Base-by-base conservation (phyloP, 2,888 invertebrate genomes). In the Yponomeuta cagnagella region DNA sequence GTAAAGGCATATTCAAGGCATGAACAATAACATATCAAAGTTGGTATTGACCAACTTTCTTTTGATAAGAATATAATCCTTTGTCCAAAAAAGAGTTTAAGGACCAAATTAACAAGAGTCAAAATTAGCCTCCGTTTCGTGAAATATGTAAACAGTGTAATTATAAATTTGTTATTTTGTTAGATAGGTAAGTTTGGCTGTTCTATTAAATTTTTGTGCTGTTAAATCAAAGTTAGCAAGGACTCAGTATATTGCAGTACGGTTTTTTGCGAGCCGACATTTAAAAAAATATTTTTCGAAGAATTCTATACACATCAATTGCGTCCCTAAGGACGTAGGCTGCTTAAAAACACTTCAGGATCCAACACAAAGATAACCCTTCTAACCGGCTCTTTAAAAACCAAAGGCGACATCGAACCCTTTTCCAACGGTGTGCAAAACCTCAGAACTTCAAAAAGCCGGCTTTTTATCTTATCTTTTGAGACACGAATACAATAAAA, bases 321-420 rank as follows among this genome's bases (percentile, higher is more conserved):
- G 52, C 52, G 4, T 3, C 52, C 52, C 52, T 2, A 58, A 58
- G 52, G 52, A 58, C 12, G 52, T 15, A 52, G 52, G 52, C 52
- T 52, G 10, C 52, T 52, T 52, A 52, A 52, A 9, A 9, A 52
- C 64, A 71, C 73, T 75, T 68, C 73, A 76, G 73, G 64, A 64
- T 65, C 37, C 31, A 48, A 64, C 52, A 63, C 71, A 87, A 88
- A 82, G 74, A 73, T 82, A 86, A 87, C 83, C 83, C 76, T 81
- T 85, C 82, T 89, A 89, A 90, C 89, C 90, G 82, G 86, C 88
- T 90, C 88, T 74, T 89, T 74, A 84, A 89, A 84, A 81, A 82
- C 80, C 83, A 12, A 87, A 88, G 82, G 82, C 85, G 82, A 84
- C 86, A 37, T 81, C 74, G 81, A 82, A 83, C 82, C 43, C 43